Base-by-base conservation (phyloP, 2,888 invertebrate genomes). In the Tetrapedia diversipes region DNA sequence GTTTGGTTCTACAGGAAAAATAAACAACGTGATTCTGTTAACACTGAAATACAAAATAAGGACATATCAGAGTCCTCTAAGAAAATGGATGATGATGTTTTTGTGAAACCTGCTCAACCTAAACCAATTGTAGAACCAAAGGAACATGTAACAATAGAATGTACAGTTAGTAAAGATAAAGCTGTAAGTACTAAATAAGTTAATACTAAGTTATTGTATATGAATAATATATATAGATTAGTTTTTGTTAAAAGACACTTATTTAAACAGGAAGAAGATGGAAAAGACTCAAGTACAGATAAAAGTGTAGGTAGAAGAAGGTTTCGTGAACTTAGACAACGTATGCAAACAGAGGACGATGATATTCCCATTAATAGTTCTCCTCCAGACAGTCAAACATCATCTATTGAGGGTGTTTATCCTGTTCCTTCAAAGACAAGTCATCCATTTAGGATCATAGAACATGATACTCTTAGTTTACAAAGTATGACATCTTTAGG, bases 401-500 rank as follows among this genome's bases (percentile, higher is more conserved):
- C 95, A 81, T 96, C 96, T 10, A 94, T 96, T 66, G 97, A 97
- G 87, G 96, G 96, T 75, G 94, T 96, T 16, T 96, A 94, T 90
- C 94, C 95, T 10, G 92, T 93, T 41, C 93, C 94, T 77, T 94
- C 93, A 61, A 94, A 94, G 86, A 94, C 94, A 56, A 92, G 93
- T 72, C 97, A 96, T 92, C 97, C 97, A 24, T 97, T 97, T 90
- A 94, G 95, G 90, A 96, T 97, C 80, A 97, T 97, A 87, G 97
- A 98, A 85, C 96, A 96, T 87, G 97, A 97, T 92, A 95, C 97
- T 19, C 94, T 97, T 91, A 97, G 97, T 90, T 92, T 97, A 86
- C 97, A 97, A 91, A 97, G 97, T 89, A 96, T 97, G 94, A 96
- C 97, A 85, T 97, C 97, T 59, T 93, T 97, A 71, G 97, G 97